Conservation (phyloP, 2,888 invertebrate species). For the Tipula vernalis region DNA sequence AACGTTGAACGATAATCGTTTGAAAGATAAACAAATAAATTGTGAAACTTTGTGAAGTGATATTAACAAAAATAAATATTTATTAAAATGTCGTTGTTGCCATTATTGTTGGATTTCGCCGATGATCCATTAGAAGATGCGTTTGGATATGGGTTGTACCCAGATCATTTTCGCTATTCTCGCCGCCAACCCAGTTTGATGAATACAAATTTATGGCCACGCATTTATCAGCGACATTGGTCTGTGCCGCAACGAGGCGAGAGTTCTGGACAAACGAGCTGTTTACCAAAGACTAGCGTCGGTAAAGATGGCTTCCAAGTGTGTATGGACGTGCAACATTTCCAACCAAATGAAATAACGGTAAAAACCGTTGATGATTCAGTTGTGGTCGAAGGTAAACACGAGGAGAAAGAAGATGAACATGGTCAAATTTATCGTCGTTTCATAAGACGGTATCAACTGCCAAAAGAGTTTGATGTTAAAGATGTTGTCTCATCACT, state of each 20-base stretch:
- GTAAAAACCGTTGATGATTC: too few species aligned
- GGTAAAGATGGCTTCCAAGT: constrained; percentile 60
- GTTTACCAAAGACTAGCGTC: constrained; percentile 24
- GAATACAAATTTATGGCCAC: background rate
- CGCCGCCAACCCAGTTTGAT: background rate
- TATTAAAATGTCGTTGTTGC: background rate
- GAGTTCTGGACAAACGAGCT: too few species aligned
- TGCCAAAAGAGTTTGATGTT: too few species aligned
- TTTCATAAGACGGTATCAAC: too few species aligned
- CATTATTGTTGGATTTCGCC: background rate
- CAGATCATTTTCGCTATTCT: background rate
- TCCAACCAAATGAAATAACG: constrained; percentile 53
- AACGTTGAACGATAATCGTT: too few species aligned
- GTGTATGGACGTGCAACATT: constrained; percentile 55
- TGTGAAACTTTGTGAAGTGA: background rate
- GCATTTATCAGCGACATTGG: background rate
- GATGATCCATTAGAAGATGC: background rate
- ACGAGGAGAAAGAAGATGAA: too few species aligned
- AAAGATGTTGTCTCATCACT: too few species aligned
- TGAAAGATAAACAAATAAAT: too few species aligned
- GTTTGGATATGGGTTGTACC: background rate
- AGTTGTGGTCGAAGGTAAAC: too few species aligned
- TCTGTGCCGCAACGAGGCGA: background rate
- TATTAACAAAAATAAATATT: background rate
- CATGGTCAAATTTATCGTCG: too few species aligned